phyloP scores from a whole-genome alignment of 2,888 invertebrate species.

The Drosophila vallismaia region DNA sequence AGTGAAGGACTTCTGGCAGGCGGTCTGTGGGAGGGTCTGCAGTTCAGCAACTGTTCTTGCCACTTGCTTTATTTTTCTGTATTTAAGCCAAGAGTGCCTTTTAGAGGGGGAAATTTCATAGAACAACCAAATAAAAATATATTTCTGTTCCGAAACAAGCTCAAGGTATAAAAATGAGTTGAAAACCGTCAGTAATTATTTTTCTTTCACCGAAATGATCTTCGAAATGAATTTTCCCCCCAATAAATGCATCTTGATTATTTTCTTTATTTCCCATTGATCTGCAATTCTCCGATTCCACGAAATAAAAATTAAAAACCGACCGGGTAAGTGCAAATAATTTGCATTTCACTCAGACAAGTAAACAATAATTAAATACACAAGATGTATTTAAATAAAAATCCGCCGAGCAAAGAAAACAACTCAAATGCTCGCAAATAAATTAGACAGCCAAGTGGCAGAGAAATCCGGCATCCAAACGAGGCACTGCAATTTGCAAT shows the following conservation, averaged over 20 bases:
- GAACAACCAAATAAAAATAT: no score
- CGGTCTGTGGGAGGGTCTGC: conserved; percentile 26
- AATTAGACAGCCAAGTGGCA: conserved; percentile 51
- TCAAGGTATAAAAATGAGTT: background rate
- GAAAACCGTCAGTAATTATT: background rate
- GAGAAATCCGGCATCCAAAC: conserved; percentile 23
- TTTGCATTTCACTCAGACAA: conserved; percentile 28
- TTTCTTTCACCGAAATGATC: background rate
- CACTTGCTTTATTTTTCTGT: conserved; percentile 56
- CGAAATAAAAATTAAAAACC: background rate
- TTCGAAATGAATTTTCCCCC: background rate
- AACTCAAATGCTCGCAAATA: conserved; percentile 30
- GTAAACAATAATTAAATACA: conserved; percentile 49
- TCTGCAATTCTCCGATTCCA: background rate
- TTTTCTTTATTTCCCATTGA: background rate
- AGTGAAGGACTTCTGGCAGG: conserved; percentile 14
- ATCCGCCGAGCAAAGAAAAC: conserved; percentile 10
- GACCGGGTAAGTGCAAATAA: conserved; percentile 10
- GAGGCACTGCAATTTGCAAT: conserved; percentile 16
- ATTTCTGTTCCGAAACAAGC: conserved; percentile 18
- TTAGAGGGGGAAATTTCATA: conserved; percentile 4
- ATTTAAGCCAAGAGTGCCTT: conserved; percentile 58
- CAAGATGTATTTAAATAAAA: conserved; percentile 16
- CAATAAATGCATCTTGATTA: background rate
- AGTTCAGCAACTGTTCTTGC: conserved; percentile 65